Evolutionary conservation across 1,140 invertebrate genomes (phyloP).

Genomic region (Ectropis grisescens): DNA sequence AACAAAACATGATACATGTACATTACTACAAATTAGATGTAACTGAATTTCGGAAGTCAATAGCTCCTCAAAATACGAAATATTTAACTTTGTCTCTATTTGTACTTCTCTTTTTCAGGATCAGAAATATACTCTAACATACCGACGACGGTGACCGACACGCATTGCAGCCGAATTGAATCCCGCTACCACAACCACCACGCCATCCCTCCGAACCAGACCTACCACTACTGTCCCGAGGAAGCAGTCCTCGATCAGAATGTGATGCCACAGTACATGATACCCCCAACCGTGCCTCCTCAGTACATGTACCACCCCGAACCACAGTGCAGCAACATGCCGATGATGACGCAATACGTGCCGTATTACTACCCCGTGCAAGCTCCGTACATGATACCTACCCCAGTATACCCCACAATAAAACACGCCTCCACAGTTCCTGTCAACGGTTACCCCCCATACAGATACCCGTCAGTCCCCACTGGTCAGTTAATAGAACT

Average conservation of each 20-base stretch:
- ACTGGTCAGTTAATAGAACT: slow-evolving; percentile 80
- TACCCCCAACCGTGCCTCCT: slow-evolving; percentile 22
- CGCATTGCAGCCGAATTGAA: slow-evolving; percentile 20
- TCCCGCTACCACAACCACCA: slow-evolving; percentile 19
- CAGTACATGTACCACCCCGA: slow-evolving; percentile 34
- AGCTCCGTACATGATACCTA: slow-evolving; percentile 59
- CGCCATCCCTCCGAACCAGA: slow-evolving; percentile 14
- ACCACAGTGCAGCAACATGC: slow-evolving; percentile 27
- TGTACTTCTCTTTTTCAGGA: slow-evolving; percentile 33
- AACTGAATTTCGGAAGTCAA: too few species aligned
- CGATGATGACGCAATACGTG: slow-evolving; percentile 45
- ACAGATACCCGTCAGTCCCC: slow-evolving; percentile 64
- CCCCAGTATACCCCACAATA: slow-evolving; percentile 52
- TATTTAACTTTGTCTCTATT: too few species aligned
- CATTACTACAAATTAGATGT: too few species aligned
- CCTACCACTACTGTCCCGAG: slow-evolving; percentile 23
- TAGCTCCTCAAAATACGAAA: too few species aligned
- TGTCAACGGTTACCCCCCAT: slow-evolving; percentile 56
- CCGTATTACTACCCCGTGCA: slow-evolving; percentile 60
- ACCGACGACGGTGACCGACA: slow-evolving; percentile 29
- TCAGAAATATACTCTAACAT: slow-evolving; percentile 53
- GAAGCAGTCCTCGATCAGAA: slow-evolving; percentile 17
- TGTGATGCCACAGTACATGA: slow-evolving; percentile 33
- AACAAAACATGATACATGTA: too few species aligned
- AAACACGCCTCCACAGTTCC: slow-evolving; percentile 57